Evolutionary conservation across 2,113 vertebrate species (phyloP).

Genomic region (Talpa occidentalis): DNA sequence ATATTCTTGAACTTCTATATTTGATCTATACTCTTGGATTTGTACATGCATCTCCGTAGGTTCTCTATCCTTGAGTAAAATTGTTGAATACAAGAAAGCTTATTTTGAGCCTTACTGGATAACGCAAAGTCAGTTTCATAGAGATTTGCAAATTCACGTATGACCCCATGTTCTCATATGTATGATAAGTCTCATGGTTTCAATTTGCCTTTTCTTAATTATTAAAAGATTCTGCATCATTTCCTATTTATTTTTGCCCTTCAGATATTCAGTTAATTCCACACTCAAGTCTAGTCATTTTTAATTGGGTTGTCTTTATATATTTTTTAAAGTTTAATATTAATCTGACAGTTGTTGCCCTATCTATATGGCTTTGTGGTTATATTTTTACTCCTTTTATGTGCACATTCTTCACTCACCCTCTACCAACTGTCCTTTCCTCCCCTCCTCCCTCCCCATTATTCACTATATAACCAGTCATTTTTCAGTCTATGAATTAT

Average conservation of each 20-base stretch:
- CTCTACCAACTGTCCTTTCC: no score
- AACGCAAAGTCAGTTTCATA: neutral
- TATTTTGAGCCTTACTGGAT: neutral
- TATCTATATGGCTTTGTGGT: no score
- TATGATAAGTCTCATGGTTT: neutral
- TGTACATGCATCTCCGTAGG: neutral
- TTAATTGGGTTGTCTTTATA: neutral
- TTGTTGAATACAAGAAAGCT: neutral
- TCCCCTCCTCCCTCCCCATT: no score
- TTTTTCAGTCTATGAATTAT: no score
- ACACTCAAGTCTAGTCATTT: neutral
- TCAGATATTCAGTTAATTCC: neutral
- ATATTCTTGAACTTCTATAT: neutral
- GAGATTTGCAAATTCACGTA: neutral
- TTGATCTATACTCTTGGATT: neutral
- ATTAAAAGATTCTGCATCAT: neutral
- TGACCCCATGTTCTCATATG: neutral
- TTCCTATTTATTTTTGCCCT: neutral
- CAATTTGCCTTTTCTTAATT: neutral
- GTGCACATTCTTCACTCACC: no score
- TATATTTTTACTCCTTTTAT: no score
- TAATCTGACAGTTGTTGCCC: no score
- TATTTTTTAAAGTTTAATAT: neutral
- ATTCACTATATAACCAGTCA: no score
- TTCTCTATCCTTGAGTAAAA: neutral